Percentiles rank a stretch among this genome's conserved stretches.
Evolutionary conservation across 1,140 invertebrate genomes (phyloP).

Genomic region (Lucilia cuprina): DNA sequence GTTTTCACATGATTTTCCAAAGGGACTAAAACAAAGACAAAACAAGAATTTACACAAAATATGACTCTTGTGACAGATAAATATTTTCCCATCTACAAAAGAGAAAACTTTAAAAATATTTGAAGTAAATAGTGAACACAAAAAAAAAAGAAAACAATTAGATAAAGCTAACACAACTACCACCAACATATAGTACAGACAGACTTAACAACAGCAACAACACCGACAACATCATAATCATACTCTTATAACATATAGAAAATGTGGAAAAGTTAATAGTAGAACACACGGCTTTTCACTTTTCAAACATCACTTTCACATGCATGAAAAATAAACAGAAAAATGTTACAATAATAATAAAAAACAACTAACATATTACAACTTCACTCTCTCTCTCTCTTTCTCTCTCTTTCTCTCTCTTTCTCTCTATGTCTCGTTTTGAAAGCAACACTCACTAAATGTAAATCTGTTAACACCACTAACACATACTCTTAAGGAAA

Average conservation of each 20-base stretch:
- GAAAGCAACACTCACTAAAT: background rate
- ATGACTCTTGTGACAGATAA: too few species aligned
- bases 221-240: background rate
- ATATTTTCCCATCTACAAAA: too few species aligned
- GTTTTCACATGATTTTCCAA: background rate
- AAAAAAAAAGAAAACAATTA: background rate
- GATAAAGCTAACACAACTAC: background rate
- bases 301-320: slow-evolving; percentile 26
- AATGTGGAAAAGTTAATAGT: slow-evolving; percentile 1
- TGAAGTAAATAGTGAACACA: background rate
- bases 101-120: too few species aligned
- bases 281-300: background rate
- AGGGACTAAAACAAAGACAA: background rate
- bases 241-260: background rate
- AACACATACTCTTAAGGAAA: background rate
- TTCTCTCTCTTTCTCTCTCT: background rate
- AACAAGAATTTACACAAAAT: background rate
- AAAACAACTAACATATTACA: background rate
- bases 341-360: background rate
- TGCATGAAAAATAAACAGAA: background rate
- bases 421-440: background rate
- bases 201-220: background rate
- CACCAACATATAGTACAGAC: background rate
- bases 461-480: background rate
- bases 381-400: background rate